phyloP scores from a whole-genome alignment of 2,797 vertebrate species.

The Acanthornis magna region DNA sequence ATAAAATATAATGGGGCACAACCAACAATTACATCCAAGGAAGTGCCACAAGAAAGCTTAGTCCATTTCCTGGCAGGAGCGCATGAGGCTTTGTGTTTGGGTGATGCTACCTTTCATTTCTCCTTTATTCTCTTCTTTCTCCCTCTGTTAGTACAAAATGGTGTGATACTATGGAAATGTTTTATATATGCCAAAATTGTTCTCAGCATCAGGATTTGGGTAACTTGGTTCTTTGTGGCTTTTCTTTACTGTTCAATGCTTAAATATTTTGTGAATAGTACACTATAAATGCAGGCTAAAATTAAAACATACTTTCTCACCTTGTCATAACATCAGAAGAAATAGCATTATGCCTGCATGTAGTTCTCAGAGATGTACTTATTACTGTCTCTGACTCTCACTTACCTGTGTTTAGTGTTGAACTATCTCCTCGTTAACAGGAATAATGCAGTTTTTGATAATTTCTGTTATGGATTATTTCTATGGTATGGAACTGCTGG shows the following conservation, averaged over 20 bases:
- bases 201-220: background rate
- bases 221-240: background rate
- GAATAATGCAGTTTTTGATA: background rate
- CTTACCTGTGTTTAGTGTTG: background rate
- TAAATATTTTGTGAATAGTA: background rate
- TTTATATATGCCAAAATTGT: background rate
- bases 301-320: background rate
- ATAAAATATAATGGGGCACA: background rate
- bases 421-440: background rate
- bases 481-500: background rate
- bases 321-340: background rate
- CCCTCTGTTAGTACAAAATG: background rate
- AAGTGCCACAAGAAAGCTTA: background rate
- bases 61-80: background rate
- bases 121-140: background rate
- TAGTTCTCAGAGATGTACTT: background rate
- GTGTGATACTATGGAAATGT: background rate
- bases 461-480: background rate
- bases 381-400: background rate
- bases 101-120: background rate
- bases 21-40: background rate
- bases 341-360: background rate
- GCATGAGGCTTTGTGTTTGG: background rate
- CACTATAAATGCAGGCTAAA: background rate
- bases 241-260: background rate